Evolutionary conservation across 2,797 vertebrate species (phyloP).

Genomic region (Meriones psammophilus): DNA sequence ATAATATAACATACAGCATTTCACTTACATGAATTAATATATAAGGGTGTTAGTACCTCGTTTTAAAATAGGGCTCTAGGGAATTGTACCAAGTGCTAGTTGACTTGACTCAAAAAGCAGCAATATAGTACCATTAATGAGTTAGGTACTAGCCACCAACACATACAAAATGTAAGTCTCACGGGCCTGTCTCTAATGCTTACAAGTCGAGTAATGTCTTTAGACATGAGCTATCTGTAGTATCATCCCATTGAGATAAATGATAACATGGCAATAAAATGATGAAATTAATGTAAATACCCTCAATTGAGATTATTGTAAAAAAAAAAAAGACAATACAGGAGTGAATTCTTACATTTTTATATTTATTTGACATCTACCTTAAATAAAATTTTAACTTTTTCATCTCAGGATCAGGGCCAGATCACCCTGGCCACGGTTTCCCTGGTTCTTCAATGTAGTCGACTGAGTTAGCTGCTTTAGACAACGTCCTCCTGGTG

Average conservation of each 20-base stretch:
- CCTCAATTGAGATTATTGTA: conserved; percentile 26
- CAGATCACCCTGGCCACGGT: neutral
- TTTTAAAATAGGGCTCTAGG: neutral
- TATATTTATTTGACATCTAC: neutral
- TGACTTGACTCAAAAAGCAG: neutral
- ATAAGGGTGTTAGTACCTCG: neutral
- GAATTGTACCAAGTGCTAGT: conserved; percentile 15
- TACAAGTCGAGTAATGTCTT: neutral
- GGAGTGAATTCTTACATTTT: neutral
- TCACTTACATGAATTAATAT: neutral
- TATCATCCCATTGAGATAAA: neutral
- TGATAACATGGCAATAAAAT: neutral
- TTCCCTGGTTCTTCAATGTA: neutral
- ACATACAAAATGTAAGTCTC: neutral
- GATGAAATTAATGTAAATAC: neutral
- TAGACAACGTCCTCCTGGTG: neutral
- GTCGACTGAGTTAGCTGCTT: neutral
- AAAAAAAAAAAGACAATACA: neutral
- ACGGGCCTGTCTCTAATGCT: neutral
- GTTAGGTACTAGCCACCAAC: neutral
- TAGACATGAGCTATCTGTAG: neutral
- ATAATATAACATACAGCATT: neutral
- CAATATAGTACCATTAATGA: neutral
- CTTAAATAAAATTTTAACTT: neutral
- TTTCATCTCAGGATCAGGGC: neutral